phyloP scores from a whole-genome alignment of 2,113 vertebrate species.

The Nothocercus nigrocapillus region DNA sequence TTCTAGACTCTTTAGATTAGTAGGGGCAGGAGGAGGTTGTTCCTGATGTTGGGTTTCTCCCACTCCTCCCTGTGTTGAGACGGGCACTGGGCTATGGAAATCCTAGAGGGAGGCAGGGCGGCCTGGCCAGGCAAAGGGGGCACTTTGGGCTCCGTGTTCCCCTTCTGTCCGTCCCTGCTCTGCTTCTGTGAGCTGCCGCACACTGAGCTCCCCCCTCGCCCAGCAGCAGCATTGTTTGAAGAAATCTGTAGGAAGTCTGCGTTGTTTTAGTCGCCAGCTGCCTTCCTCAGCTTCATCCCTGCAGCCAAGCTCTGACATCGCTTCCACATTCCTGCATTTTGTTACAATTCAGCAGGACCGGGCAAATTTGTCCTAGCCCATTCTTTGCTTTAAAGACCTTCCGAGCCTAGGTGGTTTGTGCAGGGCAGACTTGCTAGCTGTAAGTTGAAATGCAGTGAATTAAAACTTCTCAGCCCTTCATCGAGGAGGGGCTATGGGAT shows the following conservation, averaged over 20 bases:
- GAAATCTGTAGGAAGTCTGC: background rate
- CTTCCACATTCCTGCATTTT: background rate
- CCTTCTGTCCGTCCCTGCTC: too few species aligned
- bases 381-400: background rate
- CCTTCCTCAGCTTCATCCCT: background rate
- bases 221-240: background rate
- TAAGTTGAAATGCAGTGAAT: background rate
- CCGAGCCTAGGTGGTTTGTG: rapidly evolving
- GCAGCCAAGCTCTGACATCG: background rate
- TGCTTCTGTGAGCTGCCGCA: background rate
- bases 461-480: background rate
- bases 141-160: too few species aligned
- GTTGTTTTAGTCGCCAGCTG: background rate
- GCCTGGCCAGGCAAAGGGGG: too few species aligned
- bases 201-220: background rate
- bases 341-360: background rate
- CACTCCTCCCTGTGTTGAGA: background rate
- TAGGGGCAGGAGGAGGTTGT: background rate
- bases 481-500: background rate
- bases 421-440: background rate
- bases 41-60: background rate
- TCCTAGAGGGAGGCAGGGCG: too few species aligned
- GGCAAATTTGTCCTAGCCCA: background rate
- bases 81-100: background rate
- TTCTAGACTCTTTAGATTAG: background rate